Evolutionary conservation across 2,797 vertebrate genomes (phyloP).

Genomic region (Sebastes itinus): DNA sequence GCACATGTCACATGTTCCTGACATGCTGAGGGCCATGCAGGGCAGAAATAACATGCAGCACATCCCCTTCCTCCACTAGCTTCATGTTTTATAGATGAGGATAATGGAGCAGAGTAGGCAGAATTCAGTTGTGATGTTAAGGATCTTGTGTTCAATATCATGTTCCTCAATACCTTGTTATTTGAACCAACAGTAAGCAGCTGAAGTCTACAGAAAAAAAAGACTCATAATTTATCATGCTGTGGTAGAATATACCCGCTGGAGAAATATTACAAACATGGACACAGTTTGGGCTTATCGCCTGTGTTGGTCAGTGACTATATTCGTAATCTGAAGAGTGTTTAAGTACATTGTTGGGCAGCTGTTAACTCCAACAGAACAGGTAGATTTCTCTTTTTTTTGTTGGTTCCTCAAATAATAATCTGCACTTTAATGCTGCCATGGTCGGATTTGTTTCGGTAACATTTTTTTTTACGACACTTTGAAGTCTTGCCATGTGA

Average conservation of each 20-base stretch:
- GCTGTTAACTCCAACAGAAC: background rate
- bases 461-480: background rate
- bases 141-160: background rate
- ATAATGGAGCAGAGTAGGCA: conserved; percentile 23
- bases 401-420: background rate
- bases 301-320: background rate
- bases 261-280: background rate
- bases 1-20: background rate
- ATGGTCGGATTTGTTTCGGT: background rate
- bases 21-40: background rate
- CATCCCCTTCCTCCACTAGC: background rate
- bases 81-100: conserved; percentile 58
- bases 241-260: background rate
- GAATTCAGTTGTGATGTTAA: conserved; percentile 9
- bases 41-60: conserved; percentile 33
- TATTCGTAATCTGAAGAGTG: background rate
- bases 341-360: background rate
- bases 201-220: background rate
- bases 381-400: background rate
- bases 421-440: background rate
- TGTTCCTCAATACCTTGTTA: background rate
- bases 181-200: background rate
- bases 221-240: background rate
- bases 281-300: background rate
- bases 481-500: conserved; percentile 16